Evolutionary conservation across 1,140 invertebrate genomes (phyloP).

Genomic region (Solen grandis): DNA sequence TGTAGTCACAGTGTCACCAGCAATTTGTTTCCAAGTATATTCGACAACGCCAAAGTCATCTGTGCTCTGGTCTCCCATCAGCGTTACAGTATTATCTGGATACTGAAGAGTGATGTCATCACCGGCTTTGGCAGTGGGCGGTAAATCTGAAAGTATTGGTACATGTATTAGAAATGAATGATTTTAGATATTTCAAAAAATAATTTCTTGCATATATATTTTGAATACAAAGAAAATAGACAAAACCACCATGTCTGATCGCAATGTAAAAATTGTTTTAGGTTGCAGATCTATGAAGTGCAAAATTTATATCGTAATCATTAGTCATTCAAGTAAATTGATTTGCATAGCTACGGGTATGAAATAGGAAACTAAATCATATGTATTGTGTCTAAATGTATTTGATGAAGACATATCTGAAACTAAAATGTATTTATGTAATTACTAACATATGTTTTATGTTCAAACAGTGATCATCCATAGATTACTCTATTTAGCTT

Average conservation of each 20-base stretch:
- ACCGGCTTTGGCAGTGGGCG: constrained; percentile 23
- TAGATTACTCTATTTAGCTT: too few relatives aligned
- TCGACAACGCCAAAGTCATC: constrained; percentile 25
- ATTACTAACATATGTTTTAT: too few relatives aligned
- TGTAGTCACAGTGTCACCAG: not conserved
- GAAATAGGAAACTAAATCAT: too few relatives aligned
- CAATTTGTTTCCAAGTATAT: constrained; percentile 8
- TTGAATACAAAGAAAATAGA: not conserved
- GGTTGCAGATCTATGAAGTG: not conserved
- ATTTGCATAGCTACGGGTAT: too few relatives aligned
- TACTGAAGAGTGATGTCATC: constrained; percentile 1
- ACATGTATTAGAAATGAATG: too few relatives aligned
- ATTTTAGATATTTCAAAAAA: not conserved
- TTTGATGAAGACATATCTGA: too few relatives aligned
- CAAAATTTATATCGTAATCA: too few relatives aligned
- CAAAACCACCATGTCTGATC: not conserved
- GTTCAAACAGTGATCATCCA: too few relatives aligned
- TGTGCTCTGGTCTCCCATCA: constrained; percentile 12
- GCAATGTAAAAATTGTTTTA: not conserved
- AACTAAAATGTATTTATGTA: too few relatives aligned
- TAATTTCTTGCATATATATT: not conserved
- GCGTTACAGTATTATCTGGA: constrained; percentile 12
- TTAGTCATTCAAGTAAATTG: too few relatives aligned
- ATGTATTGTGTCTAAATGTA: too few relatives aligned
- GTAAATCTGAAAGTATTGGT: constrained; percentile 4